Evolutionary conservation across 2,797 vertebrate genomes (phyloP).

Genomic region (Periophthalmus magnuspinnatus): DNA sequence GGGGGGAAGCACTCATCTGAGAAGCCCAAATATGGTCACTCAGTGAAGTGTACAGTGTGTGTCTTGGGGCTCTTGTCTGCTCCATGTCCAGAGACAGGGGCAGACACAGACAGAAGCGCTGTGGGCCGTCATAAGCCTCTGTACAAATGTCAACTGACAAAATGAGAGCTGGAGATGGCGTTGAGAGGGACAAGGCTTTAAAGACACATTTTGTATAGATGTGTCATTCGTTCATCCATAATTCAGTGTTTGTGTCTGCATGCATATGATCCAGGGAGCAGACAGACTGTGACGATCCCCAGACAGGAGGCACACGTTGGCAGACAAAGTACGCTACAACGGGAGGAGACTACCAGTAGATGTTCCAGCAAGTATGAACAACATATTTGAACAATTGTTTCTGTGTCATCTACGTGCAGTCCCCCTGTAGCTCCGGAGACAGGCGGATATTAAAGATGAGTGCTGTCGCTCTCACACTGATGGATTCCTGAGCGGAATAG

Average conservation of each 20-base stretch:
- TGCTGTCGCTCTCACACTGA: constrained; percentile 55
- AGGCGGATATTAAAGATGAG: constrained; percentile 59
- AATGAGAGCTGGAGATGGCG: constrained; percentile 66
- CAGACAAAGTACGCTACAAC: constrained; percentile 45
- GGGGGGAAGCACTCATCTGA: constrained; percentile 16
- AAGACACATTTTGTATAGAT: constrained; percentile 65
- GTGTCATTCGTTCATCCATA: constrained; percentile 71
- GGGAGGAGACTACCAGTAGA: constrained; percentile 50
- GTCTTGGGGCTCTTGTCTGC: constrained; percentile 49
- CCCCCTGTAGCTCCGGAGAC: constrained; percentile 24
- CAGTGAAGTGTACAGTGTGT: constrained; percentile 27
- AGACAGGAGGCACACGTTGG: constrained; percentile 42
- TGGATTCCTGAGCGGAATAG: constrained; percentile 58
- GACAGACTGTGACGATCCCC: constrained; percentile 31
- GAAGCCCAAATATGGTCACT: constrained; percentile 22
- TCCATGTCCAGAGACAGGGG: constrained; percentile 41
- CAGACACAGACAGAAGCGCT: constrained; percentile 62
- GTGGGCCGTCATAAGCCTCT: constrained; percentile 53
- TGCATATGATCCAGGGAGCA: constrained; percentile 17
- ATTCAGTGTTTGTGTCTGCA: constrained; percentile 57
- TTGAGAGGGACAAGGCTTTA: constrained; percentile 63
- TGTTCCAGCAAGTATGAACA: constrained; percentile 53
- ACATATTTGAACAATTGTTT: constrained; percentile 51
- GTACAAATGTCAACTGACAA: constrained; percentile 74
- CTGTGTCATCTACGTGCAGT: constrained; percentile 17